A percentile compares a stretch with the other conserved stretches of the same genome.
Conservation (phyloP, 2,888 invertebrate species). For the Tortricodes alternella region DNA sequence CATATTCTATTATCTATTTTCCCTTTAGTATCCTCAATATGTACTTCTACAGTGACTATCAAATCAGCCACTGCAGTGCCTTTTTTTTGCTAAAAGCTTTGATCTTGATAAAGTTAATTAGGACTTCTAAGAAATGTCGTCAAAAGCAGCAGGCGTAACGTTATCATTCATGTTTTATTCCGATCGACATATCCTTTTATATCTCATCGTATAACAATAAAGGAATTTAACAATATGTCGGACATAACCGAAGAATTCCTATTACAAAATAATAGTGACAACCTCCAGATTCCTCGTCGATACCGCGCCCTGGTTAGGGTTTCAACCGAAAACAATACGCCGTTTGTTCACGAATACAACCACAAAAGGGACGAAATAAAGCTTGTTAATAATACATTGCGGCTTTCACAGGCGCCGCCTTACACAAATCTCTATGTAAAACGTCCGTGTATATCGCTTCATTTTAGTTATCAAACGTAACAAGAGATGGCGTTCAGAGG, state of each 20-base stretch:
- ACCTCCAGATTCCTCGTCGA: constrained; percentile 25
- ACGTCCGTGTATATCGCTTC: constrained; percentile 31
- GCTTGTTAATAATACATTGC: constrained; percentile 8
- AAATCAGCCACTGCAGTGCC: too few species aligned
- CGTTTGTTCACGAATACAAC: constrained; percentile 26
- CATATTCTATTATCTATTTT: too few species aligned
- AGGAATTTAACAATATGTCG: constrained; percentile 27
- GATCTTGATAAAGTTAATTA: too few species aligned
- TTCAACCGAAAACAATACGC: constrained; percentile 30
- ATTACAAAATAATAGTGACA: constrained; percentile 32
- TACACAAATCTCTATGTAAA: constrained; percentile 16
- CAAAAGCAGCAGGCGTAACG: too few species aligned
- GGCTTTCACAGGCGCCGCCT: constrained; percentile 13
- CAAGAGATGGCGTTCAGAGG: constrained; percentile 28
- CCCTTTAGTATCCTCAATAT: too few species aligned
- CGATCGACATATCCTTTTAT: neutral
- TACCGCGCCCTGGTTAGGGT: constrained; percentile 24
- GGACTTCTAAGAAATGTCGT: too few species aligned
- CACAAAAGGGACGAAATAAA: neutral
- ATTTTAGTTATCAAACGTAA: constrained; percentile 20
- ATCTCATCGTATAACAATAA: constrained; percentile 15
- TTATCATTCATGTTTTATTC: too few species aligned
- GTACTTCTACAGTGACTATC: too few species aligned
- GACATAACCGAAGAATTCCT: constrained; percentile 31
- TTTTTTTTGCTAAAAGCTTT: too few species aligned